Evolutionary conservation across 37 sponge, comb jelly and placozoan genomes (phyloP).

Genomic region (Chondrosia reniformis): DNA sequence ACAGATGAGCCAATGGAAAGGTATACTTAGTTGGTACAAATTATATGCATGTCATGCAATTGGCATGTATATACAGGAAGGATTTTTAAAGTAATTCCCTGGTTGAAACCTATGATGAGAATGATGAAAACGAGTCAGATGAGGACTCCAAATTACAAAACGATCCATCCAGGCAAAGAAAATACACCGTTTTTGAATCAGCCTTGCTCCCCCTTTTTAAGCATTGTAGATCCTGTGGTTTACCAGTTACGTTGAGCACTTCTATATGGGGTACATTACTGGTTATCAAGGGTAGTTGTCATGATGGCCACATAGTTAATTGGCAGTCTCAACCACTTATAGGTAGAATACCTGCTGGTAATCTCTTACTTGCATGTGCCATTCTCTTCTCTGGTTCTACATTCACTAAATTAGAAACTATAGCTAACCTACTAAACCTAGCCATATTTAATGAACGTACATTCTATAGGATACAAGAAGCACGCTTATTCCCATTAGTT

Average conservation of each 20-base stretch:
- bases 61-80: no score
- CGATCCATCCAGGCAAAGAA: not conserved
- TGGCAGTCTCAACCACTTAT: conserved; percentile 29
- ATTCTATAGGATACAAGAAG: not conserved
- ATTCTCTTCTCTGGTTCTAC: not conserved
- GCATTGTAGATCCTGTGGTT: not conserved
- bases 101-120: no score
- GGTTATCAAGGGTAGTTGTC: not conserved
- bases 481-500: not conserved
- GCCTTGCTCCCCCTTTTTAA: not conserved
- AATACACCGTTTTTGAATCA: not conserved
- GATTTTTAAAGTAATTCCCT: no score
- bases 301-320: not conserved
- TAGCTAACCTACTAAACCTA: not conserved
- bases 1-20: no score
- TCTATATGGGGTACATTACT: not conserved
- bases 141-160: no score
- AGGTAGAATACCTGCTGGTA: not conserved
- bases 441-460: not conserved
- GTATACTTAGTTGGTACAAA: no score
- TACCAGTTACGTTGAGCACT: not conserved
- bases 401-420: not conserved
- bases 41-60: no score
- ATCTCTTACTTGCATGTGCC: conserved; percentile 7
- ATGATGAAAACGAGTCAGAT: no score